phyloP scores from a whole-genome alignment of 2,113 vertebrate genomes.

The Salvator merianae region DNA sequence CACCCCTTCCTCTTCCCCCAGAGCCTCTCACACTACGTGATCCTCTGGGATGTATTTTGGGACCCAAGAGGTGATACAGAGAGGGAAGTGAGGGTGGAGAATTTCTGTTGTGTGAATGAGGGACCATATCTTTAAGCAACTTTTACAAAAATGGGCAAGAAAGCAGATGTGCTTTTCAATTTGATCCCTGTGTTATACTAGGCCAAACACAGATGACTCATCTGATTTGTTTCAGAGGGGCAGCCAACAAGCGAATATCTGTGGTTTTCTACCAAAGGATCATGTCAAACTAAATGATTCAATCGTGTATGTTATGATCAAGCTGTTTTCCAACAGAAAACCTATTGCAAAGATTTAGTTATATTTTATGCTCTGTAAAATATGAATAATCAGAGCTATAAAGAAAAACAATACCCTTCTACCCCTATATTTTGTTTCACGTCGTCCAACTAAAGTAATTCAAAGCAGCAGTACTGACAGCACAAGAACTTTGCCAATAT shows the following conservation, averaged over 20 bases:
- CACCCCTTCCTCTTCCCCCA: no score
- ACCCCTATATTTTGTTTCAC: slow-evolving; percentile 49
- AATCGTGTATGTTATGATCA: neutral
- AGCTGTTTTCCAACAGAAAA: slow-evolving; percentile 37
- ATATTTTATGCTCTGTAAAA: slow-evolving; percentile 66
- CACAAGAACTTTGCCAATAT: slow-evolving; percentile 42
- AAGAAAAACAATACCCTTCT: slow-evolving; percentile 27
- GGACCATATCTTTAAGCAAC: no score
- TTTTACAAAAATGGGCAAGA: neutral
- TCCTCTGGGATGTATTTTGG: no score
- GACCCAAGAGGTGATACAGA: no score
- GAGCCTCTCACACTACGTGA: no score
- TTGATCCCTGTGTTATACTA: neutral
- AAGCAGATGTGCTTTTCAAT: neutral
- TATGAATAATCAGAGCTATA: slow-evolving; percentile 43
- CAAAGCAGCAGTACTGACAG: slow-evolving; percentile 37
- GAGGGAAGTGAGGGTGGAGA: no score
- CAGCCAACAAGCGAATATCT: slow-evolving; percentile 19
- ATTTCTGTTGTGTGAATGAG: no score
- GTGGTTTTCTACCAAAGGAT: slow-evolving; percentile 34
- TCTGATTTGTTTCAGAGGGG: slow-evolving; percentile 40
- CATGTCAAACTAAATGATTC: slow-evolving; percentile 19
- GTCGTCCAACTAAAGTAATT: slow-evolving; percentile 58
- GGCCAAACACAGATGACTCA: neutral
- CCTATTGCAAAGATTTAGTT: slow-evolving; percentile 55